Conservation (phyloP, 2,888 invertebrate genomes). For the Chloroclysta siterata region DNA sequence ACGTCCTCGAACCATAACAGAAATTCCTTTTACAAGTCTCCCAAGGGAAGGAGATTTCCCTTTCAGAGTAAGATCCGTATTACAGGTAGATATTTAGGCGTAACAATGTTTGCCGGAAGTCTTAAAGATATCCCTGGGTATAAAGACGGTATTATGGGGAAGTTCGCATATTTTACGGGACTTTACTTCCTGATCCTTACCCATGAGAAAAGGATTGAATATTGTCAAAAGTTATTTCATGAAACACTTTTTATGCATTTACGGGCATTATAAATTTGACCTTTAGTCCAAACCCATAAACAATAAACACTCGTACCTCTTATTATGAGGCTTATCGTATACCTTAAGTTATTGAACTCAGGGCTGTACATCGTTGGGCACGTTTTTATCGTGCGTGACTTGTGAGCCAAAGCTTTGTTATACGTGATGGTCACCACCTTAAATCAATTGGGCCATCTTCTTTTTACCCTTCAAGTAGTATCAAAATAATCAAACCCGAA, state of each 20-base stretch:
- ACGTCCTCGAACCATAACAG: neutral
- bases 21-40: slow-evolving; percentile 23
- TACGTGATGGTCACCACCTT: no score
- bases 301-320: no score
- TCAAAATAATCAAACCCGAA: no score
- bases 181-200: slow-evolving; percentile 27
- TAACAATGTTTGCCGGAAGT: slow-evolving; percentile 37
- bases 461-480: no score
- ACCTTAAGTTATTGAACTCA: no score
- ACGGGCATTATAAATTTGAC: no score
- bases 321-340: no score
- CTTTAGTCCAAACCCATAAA: no score
- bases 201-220: slow-evolving; percentile 26
- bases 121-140: slow-evolving; percentile 28
- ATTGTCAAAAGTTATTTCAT: slow-evolving; percentile 22
- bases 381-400: no score
- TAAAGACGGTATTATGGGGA: slow-evolving; percentile 24
- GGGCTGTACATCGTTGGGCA: no score
- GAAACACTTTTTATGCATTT: neutral
- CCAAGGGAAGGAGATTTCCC: slow-evolving; percentile 19
- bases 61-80: slow-evolving; percentile 26
- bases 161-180: slow-evolving; percentile 23
- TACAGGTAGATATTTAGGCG: slow-evolving; percentile 20
- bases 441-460: no score
- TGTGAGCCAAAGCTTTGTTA: no score